phyloP scores from a whole-genome alignment of 2,888 invertebrate genomes.

The Pilophorus perplexus region DNA sequence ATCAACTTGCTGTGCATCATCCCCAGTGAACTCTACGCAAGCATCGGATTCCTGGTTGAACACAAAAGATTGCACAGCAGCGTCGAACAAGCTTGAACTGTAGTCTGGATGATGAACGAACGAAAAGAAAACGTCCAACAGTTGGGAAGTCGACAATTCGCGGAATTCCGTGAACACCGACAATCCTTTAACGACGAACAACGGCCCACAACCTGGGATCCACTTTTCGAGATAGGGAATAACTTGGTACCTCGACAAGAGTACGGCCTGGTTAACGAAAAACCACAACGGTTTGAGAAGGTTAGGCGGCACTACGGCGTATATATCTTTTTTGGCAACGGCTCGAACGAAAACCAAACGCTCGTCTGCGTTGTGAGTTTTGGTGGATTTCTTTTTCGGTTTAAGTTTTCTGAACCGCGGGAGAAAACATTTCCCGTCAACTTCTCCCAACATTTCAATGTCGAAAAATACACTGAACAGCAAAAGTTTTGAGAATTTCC shows the following conservation, averaged over 20 bases:
- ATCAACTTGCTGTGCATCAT: too few relatives aligned
- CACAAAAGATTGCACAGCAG: slow-evolving; percentile 31
- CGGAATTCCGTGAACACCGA: slow-evolving; percentile 41
- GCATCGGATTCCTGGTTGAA: too few relatives aligned
- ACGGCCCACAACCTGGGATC: slow-evolving; percentile 43
- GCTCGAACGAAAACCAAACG: slow-evolving; percentile 38
- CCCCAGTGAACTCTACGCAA: too few relatives aligned
- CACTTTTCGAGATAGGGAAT: slow-evolving; percentile 42
- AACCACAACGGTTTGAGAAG: slow-evolving; percentile 41
- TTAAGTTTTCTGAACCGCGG: slow-evolving; percentile 41
- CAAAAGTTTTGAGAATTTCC: background rate
- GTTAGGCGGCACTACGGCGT: slow-evolving; percentile 18
- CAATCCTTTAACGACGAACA: slow-evolving; percentile 33
- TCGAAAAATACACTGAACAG: slow-evolving; percentile 41
- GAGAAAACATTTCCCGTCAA: slow-evolving; percentile 33
- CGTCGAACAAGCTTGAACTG: slow-evolving; percentile 29
- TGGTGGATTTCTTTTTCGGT: too few relatives aligned
- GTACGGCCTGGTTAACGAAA: slow-evolving; percentile 28
- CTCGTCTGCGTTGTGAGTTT: too few relatives aligned
- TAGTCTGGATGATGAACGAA: slow-evolving; percentile 41
- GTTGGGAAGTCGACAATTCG: slow-evolving; percentile 27
- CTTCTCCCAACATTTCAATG: slow-evolving; percentile 13
- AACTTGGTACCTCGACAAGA: slow-evolving; percentile 15
- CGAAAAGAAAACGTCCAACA: slow-evolving; percentile 40
- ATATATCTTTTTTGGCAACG: slow-evolving; percentile 36